Percentiles rank a stretch among this genome's conserved stretches.
Evolutionary conservation across 2,113 vertebrate genomes (phyloP).

Genomic region (Chlorodrepanis virens): DNA sequence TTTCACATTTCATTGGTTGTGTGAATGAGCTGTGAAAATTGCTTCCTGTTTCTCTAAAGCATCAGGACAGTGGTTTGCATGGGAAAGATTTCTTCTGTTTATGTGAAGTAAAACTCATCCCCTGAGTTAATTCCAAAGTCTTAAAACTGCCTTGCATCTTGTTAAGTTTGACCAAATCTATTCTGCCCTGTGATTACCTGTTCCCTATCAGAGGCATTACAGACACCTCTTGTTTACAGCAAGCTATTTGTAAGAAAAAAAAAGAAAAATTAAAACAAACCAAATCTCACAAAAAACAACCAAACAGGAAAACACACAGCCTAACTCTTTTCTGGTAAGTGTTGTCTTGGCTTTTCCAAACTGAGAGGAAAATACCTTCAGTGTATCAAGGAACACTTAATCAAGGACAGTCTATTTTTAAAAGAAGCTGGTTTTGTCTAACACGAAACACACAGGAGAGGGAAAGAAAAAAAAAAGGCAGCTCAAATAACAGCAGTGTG

Average conservation of each 20-base stretch:
- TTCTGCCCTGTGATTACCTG: not conserved
- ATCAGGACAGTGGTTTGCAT: not conserved
- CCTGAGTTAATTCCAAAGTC: not conserved
- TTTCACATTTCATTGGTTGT: slow-evolving; percentile 63
- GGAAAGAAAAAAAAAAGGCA: not conserved
- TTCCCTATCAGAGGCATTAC: not conserved
- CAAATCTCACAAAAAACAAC: not conserved
- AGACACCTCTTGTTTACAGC: slow-evolving; percentile 14
- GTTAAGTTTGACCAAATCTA: not conserved
- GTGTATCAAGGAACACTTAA: not conserved
- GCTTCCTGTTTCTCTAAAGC: slow-evolving; percentile 58
- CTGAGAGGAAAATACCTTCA: slow-evolving; percentile 49
- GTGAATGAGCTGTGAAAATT: slow-evolving; percentile 59
- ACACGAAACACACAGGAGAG: not conserved
- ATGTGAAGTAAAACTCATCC: slow-evolving; percentile 1
- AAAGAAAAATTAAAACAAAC: not conserved
- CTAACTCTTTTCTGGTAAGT: slow-evolving; percentile 4
- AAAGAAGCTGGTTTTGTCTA: not conserved
- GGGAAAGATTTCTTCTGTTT: not conserved
- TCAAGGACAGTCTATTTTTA: slow-evolving; percentile 50
- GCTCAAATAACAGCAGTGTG: not conserved
- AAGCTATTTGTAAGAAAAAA: slow-evolving; percentile 7
- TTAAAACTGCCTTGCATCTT: not conserved
- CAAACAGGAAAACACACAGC: slow-evolving; percentile 27
- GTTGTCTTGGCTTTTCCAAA: slow-evolving; percentile 8